These are phyloP conservation scores for Sceloporus undulatus DNA, from an alignment of 2,113 vertebrate species.

Conservation along the genomic window DNA sequence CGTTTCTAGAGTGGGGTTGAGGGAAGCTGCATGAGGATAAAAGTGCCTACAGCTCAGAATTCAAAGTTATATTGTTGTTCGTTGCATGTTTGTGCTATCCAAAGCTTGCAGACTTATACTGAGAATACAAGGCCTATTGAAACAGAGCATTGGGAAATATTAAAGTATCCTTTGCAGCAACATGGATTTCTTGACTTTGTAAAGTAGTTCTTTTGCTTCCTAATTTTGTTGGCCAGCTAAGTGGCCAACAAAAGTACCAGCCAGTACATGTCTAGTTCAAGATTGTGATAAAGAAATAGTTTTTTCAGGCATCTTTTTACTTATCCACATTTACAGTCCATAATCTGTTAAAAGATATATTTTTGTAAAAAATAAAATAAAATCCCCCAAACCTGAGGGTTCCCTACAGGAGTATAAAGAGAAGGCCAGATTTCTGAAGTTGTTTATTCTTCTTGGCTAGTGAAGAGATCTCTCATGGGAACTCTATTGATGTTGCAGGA, in stretches of 20 bases:
- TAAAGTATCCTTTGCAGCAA: not conserved
- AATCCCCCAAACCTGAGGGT: constrained; percentile 62
- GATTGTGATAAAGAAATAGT: not conserved
- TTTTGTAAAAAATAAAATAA: constrained; percentile 51
- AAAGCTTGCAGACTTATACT: not conserved
- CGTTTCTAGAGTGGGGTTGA: not conserved
- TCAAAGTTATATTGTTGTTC: not conserved
- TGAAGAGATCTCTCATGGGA: constrained; percentile 56
- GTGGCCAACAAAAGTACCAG: not conserved
- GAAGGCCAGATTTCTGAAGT: constrained; percentile 60
- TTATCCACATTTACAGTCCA: constrained; percentile 56
- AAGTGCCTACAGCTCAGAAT: not conserved
- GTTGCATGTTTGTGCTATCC: not conserved
- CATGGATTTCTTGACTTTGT: not conserved
- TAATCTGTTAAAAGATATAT: constrained; percentile 68
- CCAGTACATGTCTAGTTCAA: not conserved
- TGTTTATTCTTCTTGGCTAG: constrained; percentile 62
- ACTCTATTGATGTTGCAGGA: constrained; percentile 58
- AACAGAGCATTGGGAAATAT: not conserved
- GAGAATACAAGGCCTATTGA: not conserved
- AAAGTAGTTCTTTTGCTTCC: not conserved
- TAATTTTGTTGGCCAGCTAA: not conserved
- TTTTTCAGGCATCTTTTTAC: constrained; percentile 45
- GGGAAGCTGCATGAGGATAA: not conserved
- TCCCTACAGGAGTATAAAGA: constrained; percentile 19